Percentiles rank a stretch among this genome's conserved stretches.
phyloP scores from a whole-genome alignment of 2,888 invertebrate species.

The Agriopis aurantiaria region DNA sequence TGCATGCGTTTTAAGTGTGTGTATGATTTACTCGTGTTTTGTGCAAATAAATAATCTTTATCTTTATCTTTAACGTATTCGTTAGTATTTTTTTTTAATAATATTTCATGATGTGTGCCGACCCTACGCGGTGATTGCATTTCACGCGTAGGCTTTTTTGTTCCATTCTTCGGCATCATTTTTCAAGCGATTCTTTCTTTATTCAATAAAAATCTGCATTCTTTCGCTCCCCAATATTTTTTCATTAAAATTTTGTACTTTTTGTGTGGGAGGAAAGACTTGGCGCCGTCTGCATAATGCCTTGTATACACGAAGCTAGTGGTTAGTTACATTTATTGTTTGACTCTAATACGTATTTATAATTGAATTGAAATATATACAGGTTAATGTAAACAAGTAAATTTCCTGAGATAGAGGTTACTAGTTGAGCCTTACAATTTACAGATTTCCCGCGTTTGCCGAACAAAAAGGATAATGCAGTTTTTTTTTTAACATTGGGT shows the following conservation, averaged over 20 bases:
- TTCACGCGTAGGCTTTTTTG: slow-evolving; percentile 25
- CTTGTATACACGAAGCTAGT: slow-evolving; percentile 1
- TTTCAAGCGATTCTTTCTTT: slow-evolving; percentile 35
- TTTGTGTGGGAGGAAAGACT: slow-evolving; percentile 19
- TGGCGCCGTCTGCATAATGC: slow-evolving; percentile 21
- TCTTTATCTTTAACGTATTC: too few species aligned
- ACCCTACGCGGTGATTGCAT: slow-evolving; percentile 22
- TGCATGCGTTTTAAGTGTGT: too few species aligned
- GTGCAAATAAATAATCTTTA: too few species aligned
- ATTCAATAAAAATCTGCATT: slow-evolving; percentile 35
- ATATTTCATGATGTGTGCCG: neutral
- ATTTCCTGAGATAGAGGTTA: too few species aligned
- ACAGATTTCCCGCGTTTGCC: too few species aligned
- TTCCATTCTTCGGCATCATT: slow-evolving; percentile 28
- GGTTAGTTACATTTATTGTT: neutral
- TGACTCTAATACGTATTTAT: neutral
- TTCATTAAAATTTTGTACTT: slow-evolving; percentile 25
- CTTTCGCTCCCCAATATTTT: slow-evolving; percentile 25
- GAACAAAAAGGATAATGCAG: too few species aligned
- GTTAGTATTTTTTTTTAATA: neutral
- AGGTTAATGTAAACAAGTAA: too few species aligned
- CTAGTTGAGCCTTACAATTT: too few species aligned
- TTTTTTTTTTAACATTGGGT: too few species aligned
- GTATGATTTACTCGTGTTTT: too few species aligned
- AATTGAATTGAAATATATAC: too few species aligned